Conservation (phyloP, 2,797 vertebrate species). For the Masticophis lateralis region DNA sequence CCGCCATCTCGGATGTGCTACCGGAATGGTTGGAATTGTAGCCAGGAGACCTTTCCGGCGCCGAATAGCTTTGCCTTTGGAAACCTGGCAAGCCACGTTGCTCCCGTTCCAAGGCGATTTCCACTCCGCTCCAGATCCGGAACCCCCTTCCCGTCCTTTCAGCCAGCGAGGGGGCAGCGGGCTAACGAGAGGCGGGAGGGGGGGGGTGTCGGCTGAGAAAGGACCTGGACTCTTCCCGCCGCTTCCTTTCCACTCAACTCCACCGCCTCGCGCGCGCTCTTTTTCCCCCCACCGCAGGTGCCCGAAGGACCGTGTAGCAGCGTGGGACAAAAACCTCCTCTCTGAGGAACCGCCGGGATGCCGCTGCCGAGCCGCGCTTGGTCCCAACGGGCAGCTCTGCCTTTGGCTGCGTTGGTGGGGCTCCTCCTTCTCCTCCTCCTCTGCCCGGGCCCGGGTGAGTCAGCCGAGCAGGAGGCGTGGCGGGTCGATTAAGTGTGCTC, state of each 20-base stretch:
- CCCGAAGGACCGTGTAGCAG: background rate
- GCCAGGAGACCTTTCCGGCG: background rate
- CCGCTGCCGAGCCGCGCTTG: background rate
- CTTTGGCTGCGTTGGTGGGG: slow-evolving; percentile 28
- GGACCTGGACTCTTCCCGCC: background rate
- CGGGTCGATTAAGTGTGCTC: background rate
- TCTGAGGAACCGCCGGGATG: background rate
- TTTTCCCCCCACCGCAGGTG: background rate
- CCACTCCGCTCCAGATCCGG: background rate
- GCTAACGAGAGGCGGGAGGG: background rate
- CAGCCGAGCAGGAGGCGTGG: fast-evolving
- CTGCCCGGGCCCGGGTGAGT: slow-evolving; percentile 70
- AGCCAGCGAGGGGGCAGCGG: background rate
- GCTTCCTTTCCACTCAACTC: background rate
- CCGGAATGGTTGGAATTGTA: background rate
- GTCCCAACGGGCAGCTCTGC: slow-evolving; percentile 28
- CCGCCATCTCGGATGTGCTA: background rate
- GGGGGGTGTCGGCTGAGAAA: background rate
- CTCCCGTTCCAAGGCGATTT: background rate
- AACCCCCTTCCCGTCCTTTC: background rate
- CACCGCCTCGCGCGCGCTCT: background rate
- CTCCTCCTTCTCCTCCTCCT: slow-evolving; percentile 56
- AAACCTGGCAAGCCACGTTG: background rate
- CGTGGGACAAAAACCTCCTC: background rate
- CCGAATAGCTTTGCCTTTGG: background rate